A percentile compares a stretch with the other conserved stretches of the same genome.
Evolutionary conservation across 2,113 vertebrate species (phyloP).

Genomic region (Campylorhamphus procurvoides): DNA sequence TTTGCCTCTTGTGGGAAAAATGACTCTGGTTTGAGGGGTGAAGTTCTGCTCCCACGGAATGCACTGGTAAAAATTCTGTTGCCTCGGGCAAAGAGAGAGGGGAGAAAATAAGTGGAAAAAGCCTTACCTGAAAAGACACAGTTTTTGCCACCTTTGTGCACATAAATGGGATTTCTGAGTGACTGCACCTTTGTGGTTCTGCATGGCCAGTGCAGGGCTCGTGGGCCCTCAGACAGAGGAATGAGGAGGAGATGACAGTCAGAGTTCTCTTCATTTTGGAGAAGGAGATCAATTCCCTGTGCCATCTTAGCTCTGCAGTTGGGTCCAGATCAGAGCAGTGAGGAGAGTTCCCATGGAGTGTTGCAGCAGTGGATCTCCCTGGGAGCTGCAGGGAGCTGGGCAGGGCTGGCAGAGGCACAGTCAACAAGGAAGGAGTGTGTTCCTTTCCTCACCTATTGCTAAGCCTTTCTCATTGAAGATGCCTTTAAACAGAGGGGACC

Average conservation of each 20-base stretch:
- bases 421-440: not conserved
- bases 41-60: not conserved
- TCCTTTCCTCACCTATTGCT: not conserved
- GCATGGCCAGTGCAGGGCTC: not conserved
- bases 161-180: not conserved
- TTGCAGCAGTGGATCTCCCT: accelerated
- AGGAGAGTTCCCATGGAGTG: not conserved
- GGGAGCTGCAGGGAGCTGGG: not conserved
- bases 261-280: not conserved
- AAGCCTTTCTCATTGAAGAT: conserved; percentile 24
- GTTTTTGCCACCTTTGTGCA: not conserved
- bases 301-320: not conserved
- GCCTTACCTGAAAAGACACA: not conserved
- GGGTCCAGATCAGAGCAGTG: not conserved
- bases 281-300: not conserved
- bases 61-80: not conserved
- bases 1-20: not conserved
- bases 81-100: not conserved
- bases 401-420: not conserved
- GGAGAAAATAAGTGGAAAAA: not conserved
- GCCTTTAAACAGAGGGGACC: conserved; percentile 25
- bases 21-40: not conserved
- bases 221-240: not conserved
- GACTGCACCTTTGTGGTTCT: not conserved
- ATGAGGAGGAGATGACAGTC: not conserved